Evolutionary conservation across 2,888 invertebrate species (phyloP).

Genomic region (Himalopsyche anomala): DNA sequence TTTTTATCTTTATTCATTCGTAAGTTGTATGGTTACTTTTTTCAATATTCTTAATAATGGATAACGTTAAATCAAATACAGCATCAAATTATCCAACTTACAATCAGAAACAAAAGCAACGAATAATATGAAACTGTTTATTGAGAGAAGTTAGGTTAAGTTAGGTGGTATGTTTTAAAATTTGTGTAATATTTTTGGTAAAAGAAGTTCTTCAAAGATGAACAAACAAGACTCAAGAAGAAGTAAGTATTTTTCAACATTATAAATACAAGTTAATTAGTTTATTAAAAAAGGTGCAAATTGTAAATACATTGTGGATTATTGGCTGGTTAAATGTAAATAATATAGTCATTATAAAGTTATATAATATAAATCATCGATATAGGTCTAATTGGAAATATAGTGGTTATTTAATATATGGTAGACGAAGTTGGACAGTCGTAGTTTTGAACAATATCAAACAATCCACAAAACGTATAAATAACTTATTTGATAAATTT

Average conservation of each 20-base stretch:
- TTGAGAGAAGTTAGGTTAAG: too few species aligned
- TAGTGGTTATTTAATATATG: not conserved
- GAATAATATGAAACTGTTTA: too few species aligned
- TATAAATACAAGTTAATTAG: not conserved
- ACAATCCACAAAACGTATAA: not conserved
- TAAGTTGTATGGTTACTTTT: too few species aligned
- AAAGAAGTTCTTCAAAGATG: not conserved
- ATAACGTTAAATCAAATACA: too few species aligned
- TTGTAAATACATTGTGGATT: constrained; percentile 17
- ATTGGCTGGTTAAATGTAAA: not conserved
- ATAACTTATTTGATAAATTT: not conserved
- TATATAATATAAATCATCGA: not conserved
- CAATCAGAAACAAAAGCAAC: too few species aligned
- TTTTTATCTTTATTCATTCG: too few species aligned
- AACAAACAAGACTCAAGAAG: not conserved
- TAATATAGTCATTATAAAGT: not conserved
- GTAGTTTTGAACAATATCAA: not conserved
- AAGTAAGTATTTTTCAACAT: not conserved
- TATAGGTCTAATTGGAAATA: constrained; percentile 10
- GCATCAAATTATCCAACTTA: too few species aligned
- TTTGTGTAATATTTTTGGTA: not conserved
- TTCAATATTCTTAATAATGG: too few species aligned
- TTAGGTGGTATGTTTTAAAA: too few species aligned
- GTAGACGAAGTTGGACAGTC: constrained; percentile 19
- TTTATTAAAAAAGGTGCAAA: constrained; percentile 11